These are phyloP conservation scores for Drosophila phalerata DNA, from an alignment of 2,888 invertebrate genomes.

Conservation along the genomic window DNA sequence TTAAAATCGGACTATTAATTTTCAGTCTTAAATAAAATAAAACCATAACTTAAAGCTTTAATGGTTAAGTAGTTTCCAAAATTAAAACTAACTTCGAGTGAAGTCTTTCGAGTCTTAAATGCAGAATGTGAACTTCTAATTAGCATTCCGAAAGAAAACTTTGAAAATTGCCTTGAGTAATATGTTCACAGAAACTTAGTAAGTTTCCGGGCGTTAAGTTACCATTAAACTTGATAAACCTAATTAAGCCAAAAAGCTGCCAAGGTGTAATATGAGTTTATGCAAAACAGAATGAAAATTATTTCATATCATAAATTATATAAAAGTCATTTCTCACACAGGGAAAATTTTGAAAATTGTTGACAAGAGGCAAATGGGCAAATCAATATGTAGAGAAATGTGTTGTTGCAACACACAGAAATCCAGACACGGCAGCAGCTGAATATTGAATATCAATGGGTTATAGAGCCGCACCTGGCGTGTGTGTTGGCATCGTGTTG, in stretches of 20 bases:
- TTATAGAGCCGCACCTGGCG: slow-evolving; percentile 21
- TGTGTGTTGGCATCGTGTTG: neutral
- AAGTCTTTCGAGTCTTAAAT: neutral
- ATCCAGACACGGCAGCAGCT: slow-evolving; percentile 6
- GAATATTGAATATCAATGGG: slow-evolving; percentile 28
- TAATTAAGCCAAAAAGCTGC: slow-evolving; percentile 35
- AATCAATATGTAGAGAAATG: slow-evolving; percentile 33
- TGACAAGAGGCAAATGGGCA: slow-evolving; percentile 8
- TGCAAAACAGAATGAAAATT: slow-evolving; percentile 14
- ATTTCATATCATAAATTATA: slow-evolving; percentile 11
- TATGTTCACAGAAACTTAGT: neutral
- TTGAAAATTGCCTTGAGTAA: neutral
- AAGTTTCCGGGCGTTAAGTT: slow-evolving; percentile 1
- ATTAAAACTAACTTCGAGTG: neutral
- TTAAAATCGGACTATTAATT: too few relatives aligned
- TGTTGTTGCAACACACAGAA: slow-evolving; percentile 1
- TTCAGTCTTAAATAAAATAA: too few relatives aligned
- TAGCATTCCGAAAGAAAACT: neutral
- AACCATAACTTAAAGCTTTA: neutral
- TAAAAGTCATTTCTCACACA: slow-evolving; percentile 5
- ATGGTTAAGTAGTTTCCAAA: too few relatives aligned
- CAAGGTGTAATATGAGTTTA: slow-evolving; percentile 5
- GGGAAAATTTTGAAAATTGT: slow-evolving; percentile 4
- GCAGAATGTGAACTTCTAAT: slow-evolving; percentile 2
- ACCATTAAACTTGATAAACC: slow-evolving; percentile 1